Evolutionary conservation across 1,140 invertebrate genomes (phyloP), one percentile per base, ranked within the genome.

Genomic region (Whitmania pigra): DNA sequence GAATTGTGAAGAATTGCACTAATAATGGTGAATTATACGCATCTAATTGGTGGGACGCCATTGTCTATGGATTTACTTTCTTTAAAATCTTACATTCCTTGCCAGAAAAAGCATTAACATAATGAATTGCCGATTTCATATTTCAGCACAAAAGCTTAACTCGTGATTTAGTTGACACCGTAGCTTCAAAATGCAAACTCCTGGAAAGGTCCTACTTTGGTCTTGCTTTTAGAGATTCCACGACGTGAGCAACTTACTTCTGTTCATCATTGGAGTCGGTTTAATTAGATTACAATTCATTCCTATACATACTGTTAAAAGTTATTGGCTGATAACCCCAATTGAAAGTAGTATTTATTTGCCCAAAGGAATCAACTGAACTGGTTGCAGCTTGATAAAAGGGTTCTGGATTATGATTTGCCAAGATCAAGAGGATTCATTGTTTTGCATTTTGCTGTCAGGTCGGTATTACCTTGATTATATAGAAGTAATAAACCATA

Each of bases 181-280:
- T 63, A 15, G 22, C 57, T 63, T 63, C 22, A 25, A 63, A 31
- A 20, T 63, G 57, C 57, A 63, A 63, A 7, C 57, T 63, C 7
- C 11, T 31, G 22, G 57, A 63, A 63, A 63, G 57, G 15, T 31
- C 22, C 22, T 63, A 63, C 57, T 63, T 63, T 63, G 57, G 57
- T 20, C 57, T 63, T 22, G 57, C 57, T 63, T 63, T 63, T 31
- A 63, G 29, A 20, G 57, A 63, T 17, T 49, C 43, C 43, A 49
- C 15, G 11, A 49, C 43, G 43, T 49, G 43, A 49, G 43, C 5
- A 13, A 49, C 13, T 49, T 11, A 7, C 15, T 49, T 49, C 43
- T 49, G 15, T 49, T 49, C 43, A 49, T 49, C 11, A 11, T 49
- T 11, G 9, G 57, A 63, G 18, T 63, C 22, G 57, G 22, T 7